phyloP scores from a whole-genome alignment of 2,888 invertebrate genomes.

The Stenoptilia bipunctidactyla region DNA sequence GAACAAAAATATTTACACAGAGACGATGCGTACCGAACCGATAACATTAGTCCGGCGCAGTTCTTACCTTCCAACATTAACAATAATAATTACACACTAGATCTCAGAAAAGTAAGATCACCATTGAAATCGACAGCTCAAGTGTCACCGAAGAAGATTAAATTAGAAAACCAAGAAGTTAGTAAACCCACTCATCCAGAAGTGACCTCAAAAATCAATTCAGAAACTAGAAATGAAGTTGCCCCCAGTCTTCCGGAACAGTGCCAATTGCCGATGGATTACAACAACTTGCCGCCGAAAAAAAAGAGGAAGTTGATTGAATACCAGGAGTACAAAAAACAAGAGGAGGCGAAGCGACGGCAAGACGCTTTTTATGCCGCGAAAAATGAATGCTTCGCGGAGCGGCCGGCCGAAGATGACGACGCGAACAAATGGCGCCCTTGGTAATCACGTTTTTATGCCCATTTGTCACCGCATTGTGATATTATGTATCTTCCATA shows the following conservation, averaged over 20 bases:
- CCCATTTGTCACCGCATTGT: constrained; percentile 30
- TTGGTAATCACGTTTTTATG: constrained; percentile 31
- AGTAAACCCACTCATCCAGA: constrained; percentile 25
- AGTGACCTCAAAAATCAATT: constrained; percentile 21
- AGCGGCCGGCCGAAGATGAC: constrained; percentile 40
- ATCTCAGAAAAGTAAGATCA: constrained; percentile 57
- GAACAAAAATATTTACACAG: constrained; percentile 45
- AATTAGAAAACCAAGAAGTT: constrained; percentile 21
- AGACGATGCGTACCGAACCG: constrained; percentile 42
- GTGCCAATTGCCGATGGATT: constrained; percentile 62
- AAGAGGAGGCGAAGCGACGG: constrained; percentile 56
- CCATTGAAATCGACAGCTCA: constrained; percentile 31
- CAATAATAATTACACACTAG: constrained; percentile 39
- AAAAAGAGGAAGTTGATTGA: constrained; percentile 67
- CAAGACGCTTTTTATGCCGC: constrained; percentile 48
- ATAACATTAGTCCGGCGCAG: constrained; percentile 27
- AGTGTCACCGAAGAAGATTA: constrained; percentile 31
- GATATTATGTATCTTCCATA: constrained; percentile 62
- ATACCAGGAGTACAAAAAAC: constrained; percentile 66
- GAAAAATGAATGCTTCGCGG: constrained; percentile 40
- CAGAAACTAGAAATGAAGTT: constrained; percentile 40
- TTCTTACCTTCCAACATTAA: constrained; percentile 32
- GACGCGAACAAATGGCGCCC: constrained; percentile 58
- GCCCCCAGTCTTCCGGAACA: constrained; percentile 48
- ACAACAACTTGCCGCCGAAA: constrained; percentile 65